Evolutionary conservation across 2,113 vertebrate genomes (phyloP), one percentile per base, ranked within the genome.

Genomic region (Lontra canadensis): DNA sequence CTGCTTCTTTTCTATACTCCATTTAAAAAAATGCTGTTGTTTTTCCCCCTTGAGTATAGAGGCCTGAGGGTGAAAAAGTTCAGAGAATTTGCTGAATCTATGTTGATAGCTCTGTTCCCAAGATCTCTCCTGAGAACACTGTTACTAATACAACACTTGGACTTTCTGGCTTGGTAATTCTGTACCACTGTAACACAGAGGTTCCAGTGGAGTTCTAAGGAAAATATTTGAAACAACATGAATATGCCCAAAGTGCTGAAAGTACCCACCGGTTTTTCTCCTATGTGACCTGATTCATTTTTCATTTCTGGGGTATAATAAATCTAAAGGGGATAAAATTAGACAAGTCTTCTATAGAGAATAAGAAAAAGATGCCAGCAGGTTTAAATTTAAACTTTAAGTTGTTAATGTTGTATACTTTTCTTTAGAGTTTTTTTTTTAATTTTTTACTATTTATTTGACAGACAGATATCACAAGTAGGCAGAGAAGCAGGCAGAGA

Each of bases 351-450:
- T 36, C 59, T 92, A 44, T 69, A 71, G 81, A 73, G 49, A 69
- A 59, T 65, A 47, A 88, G 76, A 61, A 93, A 92, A 85, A 91
- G 42, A 80, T 96, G 31, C 69, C 34, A 81, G 29, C 47, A 42
- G 34, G 79, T 82, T 82, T 95, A 94, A 95, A 78, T 86, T 92
- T 23, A 95, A 74, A 93, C 10, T 59, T 81, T 42, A 96, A 87
- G 31, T 55, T 93, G 44, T 95, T 83, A 42, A 94, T 59, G 8
- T 34, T 90, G 31, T 78, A 3, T 13, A 78, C 14, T 69, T 23
- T 78, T 59, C 17, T 83, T 17, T 52, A 52, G 15, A 52, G 49
- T 15, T 52, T 52, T 49, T 49, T 42, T 42, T 42, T 42, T 42
- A 6, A 6, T 42, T 42, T 42, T 42, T 52, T 52, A 52, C 4